Base-by-base conservation (phyloP, 2,113 vertebrate genomes). In the Smithornis capensis region DNA sequence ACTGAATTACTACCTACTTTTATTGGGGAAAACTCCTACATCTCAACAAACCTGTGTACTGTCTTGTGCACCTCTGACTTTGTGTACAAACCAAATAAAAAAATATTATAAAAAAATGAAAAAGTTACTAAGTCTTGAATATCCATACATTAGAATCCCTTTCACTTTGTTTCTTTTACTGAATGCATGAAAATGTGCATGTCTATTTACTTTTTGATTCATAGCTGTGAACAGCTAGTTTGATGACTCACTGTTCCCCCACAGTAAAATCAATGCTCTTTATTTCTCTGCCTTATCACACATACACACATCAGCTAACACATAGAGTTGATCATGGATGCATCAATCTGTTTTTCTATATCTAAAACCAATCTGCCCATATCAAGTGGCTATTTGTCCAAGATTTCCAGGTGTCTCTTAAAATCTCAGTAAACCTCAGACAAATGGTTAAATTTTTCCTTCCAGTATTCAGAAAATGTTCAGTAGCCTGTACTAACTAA, bases 11-110 rank as follows among this genome's bases (percentile, higher is more conserved):
- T 81, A 60, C 25, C 67, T 79, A 23, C 15, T 18, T 38, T 19
- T 29, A 19, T 2, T 6, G 11, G 4, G 19, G 7, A 1, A 37
- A 35, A 68, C 2, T 0, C 5, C 6, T 15, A 76, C 12, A 59
- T 4, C 17, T 50, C 59, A 68, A 70, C 18, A 85, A 63, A 77
- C 5, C 3, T 33, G 16, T 35, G 18, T 29, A 47, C 2, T 8
- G 18, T 8, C 44, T 69, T 80, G 29, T 38, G 23, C 7, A 64
- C 10, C 10, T 56, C 69, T 55, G n/a, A 33, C 6, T 52, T 62
- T 25, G 6, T 27, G 9, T 28, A 55, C 37, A 89, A 74, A 64
- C 16, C 19, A 87, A 91, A 80, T 49, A 6, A 38, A 70, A 50
- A 59, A 8, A 55, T 21, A 23, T 0, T 31, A 50, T 10, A 47